Conservation (phyloP, 30 jellyfish, hydroid and myxozoan species). For the Turritopsis dohrnii region DNA sequence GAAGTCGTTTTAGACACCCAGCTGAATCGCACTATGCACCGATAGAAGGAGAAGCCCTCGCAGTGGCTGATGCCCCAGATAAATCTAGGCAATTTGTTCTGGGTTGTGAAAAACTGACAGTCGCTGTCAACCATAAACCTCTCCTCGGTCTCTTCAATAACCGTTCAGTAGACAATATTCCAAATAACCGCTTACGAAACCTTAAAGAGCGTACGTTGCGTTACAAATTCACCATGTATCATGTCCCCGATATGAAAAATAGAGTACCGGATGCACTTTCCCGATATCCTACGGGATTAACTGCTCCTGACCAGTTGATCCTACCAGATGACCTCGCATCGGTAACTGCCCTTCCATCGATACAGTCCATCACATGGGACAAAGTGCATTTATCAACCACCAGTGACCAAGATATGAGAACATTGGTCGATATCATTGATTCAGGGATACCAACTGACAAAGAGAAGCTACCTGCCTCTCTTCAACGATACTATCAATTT, state of each 20-base stretch:
- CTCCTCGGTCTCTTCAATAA: background rate
- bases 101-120: constrained; percentile 18
- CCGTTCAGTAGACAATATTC: constrained; percentile 5
- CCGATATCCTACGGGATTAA: background rate
- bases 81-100: constrained; percentile 33
- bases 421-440: background rate
- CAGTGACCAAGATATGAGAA: background rate
- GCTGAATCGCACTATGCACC: constrained; percentile 34
- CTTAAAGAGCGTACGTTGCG: constrained; percentile 17
- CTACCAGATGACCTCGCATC: background rate
- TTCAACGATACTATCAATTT: background rate
- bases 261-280: background rate
- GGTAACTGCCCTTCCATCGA: background rate
- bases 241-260: background rate
- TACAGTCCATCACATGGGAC: background rate
- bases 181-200: background rate
- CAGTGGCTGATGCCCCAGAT: constrained; percentile 26
- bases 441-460: background rate
- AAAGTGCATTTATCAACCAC: background rate
- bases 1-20: constrained; percentile 31
- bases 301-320: background rate
- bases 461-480: background rate
- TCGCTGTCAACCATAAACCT: constrained; percentile 30
- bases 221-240: background rate
- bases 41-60: constrained; percentile 36